Percentiles rank a stretch among this genome's conserved stretches.
Evolutionary conservation across 2,113 vertebrate genomes (phyloP).

Genomic region (Ancistrus triradiatus): DNA sequence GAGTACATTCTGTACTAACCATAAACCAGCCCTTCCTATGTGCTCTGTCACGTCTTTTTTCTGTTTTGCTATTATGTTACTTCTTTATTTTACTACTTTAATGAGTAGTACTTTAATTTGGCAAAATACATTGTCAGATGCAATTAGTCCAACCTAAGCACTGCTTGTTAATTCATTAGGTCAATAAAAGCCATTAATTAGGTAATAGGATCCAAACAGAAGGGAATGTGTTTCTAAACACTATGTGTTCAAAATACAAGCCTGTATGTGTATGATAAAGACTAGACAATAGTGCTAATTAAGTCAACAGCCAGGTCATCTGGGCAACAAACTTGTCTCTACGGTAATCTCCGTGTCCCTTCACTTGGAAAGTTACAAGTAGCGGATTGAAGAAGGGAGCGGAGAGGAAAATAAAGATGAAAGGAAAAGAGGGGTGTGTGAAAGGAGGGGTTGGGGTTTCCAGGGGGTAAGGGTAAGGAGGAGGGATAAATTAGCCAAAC

Average conservation of each 20-base stretch:
- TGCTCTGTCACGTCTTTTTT: neutral
- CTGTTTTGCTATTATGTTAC: too few relatives aligned
- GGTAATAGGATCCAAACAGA: neutral
- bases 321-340: slow-evolving; percentile 50
- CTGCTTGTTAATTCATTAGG: neutral
- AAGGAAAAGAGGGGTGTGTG: slow-evolving; percentile 14
- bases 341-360: slow-evolving; percentile 68
- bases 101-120: too few relatives aligned
- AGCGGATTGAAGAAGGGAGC: slow-evolving; percentile 40
- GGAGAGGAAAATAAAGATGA: slow-evolving; percentile 20
- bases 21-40: too few relatives aligned
- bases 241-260: too few relatives aligned
- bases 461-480: slow-evolving; percentile 41
- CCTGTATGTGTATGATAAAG: too few relatives aligned
- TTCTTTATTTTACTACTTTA: neutral
- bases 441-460: slow-evolving; percentile 18
- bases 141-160: neutral
- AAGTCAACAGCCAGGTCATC: too few relatives aligned
- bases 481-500: slow-evolving; percentile 76
- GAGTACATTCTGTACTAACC: too few relatives aligned
- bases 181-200: neutral
- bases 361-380: slow-evolving; percentile 43
- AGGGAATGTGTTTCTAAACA: neutral
- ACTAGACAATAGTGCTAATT: too few relatives aligned
- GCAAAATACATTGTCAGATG: neutral